Percentiles rank a stretch among this genome's conserved stretches.
Conservation (phyloP, 1,140 invertebrate genomes). For the Euura lappo region DNA sequence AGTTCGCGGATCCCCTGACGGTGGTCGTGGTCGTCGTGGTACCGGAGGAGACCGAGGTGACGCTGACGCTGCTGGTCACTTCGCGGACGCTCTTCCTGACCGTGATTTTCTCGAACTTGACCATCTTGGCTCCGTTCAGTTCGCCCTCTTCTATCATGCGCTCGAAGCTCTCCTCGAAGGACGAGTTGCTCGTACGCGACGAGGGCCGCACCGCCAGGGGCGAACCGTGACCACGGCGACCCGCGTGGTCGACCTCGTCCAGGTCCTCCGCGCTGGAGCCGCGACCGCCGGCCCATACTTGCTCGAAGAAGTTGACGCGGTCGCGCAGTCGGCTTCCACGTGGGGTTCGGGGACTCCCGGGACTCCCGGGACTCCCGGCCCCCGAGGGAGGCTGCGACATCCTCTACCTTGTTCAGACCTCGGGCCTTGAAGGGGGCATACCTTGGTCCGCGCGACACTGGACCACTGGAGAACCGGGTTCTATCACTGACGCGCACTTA, state of each 20-base stretch:
- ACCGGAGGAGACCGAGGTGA: neutral
- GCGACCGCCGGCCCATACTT: slow-evolving; percentile 67
- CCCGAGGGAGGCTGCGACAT: slow-evolving; percentile 24
- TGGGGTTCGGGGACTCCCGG: slow-evolving; percentile 43
- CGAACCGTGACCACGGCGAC: slow-evolving; percentile 22
- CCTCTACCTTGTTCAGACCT: neutral
- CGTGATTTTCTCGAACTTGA: slow-evolving; percentile 73
- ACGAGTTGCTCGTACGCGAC: slow-evolving; percentile 45
- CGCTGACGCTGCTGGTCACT: slow-evolving; percentile 29
- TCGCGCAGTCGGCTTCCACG: slow-evolving; percentile 67
- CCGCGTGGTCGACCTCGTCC: slow-evolving; percentile 22
- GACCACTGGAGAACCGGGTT: neutral
- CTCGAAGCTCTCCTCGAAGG: slow-evolving; percentile 66
- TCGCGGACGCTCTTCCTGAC: slow-evolving; percentile 64
- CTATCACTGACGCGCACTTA: neutral
- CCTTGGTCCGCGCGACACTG: neutral
- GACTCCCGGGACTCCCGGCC: slow-evolving; percentile 27
- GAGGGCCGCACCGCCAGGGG: slow-evolving; percentile 38
- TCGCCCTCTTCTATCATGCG: slow-evolving; percentile 69
- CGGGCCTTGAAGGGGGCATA: neutral
- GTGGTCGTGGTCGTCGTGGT: slow-evolving; percentile 15
- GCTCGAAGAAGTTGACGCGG: slow-evolving; percentile 78
- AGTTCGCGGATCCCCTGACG: slow-evolving; percentile 8
- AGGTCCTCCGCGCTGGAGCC: slow-evolving; percentile 52
- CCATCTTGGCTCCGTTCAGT: slow-evolving; percentile 65